These are phyloP conservation scores for Thalpophila matura DNA, from an alignment of 2,888 invertebrate genomes.

Conservation along the genomic window DNA sequence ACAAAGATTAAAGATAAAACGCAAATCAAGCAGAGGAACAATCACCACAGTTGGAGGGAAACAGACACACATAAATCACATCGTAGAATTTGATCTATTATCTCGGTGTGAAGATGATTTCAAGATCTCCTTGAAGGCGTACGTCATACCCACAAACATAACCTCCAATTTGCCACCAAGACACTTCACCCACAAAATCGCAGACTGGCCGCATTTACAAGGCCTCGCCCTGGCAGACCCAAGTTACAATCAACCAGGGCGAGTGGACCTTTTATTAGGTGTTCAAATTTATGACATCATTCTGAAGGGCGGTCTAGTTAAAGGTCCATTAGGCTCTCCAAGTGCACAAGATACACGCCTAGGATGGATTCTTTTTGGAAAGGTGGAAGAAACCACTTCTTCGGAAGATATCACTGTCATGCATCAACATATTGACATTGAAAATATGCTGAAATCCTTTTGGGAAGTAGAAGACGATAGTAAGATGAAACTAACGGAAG, in stretches of 20 bases:
- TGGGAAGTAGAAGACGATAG: slow-evolving; percentile 16
- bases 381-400: background rate
- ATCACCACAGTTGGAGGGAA: slow-evolving; percentile 26
- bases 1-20: slow-evolving; percentile 31
- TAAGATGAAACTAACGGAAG: slow-evolving; percentile 1
- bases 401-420: background rate
- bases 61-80: slow-evolving; percentile 20
- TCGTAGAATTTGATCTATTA: slow-evolving; percentile 30
- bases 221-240: slow-evolving; percentile 21
- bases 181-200: slow-evolving; percentile 16
- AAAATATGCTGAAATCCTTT: slow-evolving; percentile 11
- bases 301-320: slow-evolving; percentile 2
- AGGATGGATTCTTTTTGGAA: slow-evolving; percentile 16
- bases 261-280: slow-evolving; percentile 16
- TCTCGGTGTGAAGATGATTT: slow-evolving; percentile 24
- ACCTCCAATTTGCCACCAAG: slow-evolving; percentile 43
- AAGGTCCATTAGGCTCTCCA: slow-evolving; percentile 19
- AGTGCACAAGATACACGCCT: too few relatives aligned
- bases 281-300: slow-evolving; percentile 14
- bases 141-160: slow-evolving; percentile 40
- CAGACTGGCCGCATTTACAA: slow-evolving; percentile 33
- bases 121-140: slow-evolving; percentile 24
- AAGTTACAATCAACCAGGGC: slow-evolving; percentile 6
- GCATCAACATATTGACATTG: slow-evolving; percentile 1
- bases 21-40: slow-evolving; percentile 22